Conservation (phyloP, 1,140 invertebrate species). For the Drosophila persimilis region DNA sequence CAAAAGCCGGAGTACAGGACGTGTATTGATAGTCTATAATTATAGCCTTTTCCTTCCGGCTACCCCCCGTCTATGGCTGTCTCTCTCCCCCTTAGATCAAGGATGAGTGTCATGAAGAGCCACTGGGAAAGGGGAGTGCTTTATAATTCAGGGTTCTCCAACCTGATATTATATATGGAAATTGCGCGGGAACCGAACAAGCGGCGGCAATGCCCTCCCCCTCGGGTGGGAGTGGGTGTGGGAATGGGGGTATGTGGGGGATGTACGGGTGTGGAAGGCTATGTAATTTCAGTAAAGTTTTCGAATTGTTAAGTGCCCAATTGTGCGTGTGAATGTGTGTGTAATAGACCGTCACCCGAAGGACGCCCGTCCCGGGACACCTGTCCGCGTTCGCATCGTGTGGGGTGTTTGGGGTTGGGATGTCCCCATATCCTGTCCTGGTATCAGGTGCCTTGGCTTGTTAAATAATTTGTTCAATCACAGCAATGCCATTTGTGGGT, state of each 20-base stretch:
- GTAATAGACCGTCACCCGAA: constrained; percentile 73
- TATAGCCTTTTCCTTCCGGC: constrained; percentile 15
- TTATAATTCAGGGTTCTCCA: constrained; percentile 70
- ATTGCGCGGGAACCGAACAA: constrained; percentile 69
- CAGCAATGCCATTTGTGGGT: neutral
- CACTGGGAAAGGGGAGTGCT: constrained; percentile 3
- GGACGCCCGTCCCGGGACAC: constrained; percentile 46
- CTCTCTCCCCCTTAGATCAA: neutral
- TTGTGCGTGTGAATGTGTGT: constrained; percentile 75
- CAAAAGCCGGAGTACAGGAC: constrained; percentile 35
- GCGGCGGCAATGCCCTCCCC: constrained; percentile 14
- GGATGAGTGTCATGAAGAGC: constrained; percentile 72
- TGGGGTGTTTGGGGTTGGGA: neutral
- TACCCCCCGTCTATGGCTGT: too few species aligned
- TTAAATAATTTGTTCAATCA: constrained; percentile 73
- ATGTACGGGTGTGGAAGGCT: constrained; percentile 45
- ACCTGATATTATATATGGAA: constrained; percentile 70
- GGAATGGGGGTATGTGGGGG: neutral
- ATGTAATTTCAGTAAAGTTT: constrained; percentile 73
- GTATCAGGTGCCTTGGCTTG: constrained; percentile 19
- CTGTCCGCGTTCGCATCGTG: constrained; percentile 62
- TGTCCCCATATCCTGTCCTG: neutral
- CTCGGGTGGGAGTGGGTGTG: neutral
- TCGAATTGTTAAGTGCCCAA: constrained; percentile 63
- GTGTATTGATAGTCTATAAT: constrained; percentile 42